Conservation (phyloP, 1,140 invertebrate species). For the Cydia splendana region DNA sequence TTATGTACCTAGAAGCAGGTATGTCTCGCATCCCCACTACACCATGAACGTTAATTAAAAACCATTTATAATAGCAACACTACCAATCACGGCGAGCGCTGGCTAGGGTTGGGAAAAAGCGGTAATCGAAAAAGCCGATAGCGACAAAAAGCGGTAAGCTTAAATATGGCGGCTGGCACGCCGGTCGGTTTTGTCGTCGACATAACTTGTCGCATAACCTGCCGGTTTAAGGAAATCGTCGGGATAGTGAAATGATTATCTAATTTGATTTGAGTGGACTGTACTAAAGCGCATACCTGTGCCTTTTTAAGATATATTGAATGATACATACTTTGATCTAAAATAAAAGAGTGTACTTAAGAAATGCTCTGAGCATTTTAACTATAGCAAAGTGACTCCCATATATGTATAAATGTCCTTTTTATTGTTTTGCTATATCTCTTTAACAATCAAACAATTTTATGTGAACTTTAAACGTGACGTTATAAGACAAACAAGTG, state of each 20-base stretch:
- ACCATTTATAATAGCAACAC: constrained; percentile 17
- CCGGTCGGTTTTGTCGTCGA: constrained; percentile 9
- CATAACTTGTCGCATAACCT: constrained; percentile 18
- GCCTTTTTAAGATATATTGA: neutral
- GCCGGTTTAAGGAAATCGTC: constrained; percentile 13
- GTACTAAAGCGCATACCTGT: neutral
- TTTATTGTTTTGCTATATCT: too few relatives aligned
- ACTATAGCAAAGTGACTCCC: too few relatives aligned
- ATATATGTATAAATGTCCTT: too few relatives aligned
- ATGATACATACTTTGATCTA: neutral
- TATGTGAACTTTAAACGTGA: too few relatives aligned
- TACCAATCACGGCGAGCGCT: constrained; percentile 12
- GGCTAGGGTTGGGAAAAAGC: constrained; percentile 11
- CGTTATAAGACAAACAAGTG: too few relatives aligned
- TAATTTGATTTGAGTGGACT: constrained; percentile 6
- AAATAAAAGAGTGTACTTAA: neutral
- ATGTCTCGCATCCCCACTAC: constrained; percentile 3
- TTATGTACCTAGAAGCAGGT: neutral
- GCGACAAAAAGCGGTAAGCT: neutral
- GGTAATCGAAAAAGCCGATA: constrained; percentile 6
- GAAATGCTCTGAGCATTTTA: neutral
- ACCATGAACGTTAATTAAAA: constrained; percentile 5
- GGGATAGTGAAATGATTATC: constrained; percentile 11
- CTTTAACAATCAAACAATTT: too few relatives aligned
- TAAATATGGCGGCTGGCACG: constrained; percentile 3